These are phyloP conservation scores for Acipenser transmontanus DNA, from an alignment of 2,797 vertebrate genomes.

Conservation along the genomic window DNA sequence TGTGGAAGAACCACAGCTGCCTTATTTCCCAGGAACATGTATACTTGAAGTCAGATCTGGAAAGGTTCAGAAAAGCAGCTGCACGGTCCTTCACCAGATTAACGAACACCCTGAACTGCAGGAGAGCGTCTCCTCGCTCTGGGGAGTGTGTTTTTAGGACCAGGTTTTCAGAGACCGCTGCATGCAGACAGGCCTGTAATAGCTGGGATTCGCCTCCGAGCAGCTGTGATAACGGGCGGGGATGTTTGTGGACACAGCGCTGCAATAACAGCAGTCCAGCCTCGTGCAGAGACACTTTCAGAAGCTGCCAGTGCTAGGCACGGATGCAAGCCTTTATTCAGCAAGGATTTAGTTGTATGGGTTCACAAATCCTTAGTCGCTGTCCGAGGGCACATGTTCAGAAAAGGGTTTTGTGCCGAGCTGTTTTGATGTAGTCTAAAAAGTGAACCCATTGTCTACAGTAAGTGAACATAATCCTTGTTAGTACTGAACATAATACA, in stretches of 20 bases:
- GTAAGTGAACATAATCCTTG: too few relatives aligned
- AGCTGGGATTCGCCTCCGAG: conserved; percentile 14
- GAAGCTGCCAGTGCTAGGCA: neutral
- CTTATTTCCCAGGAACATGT: too few relatives aligned
- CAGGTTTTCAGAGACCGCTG: conserved; percentile 1
- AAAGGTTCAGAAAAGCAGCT: neutral
- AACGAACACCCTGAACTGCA: neutral
- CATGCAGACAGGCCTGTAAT: conserved; percentile 15
- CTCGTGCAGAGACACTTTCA: conserved; percentile 3
- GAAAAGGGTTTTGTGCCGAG: too few relatives aligned
- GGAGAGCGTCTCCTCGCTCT: conserved; percentile 23
- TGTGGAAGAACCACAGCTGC: too few relatives aligned
- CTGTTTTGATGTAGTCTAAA: too few relatives aligned
- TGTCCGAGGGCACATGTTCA: too few relatives aligned
- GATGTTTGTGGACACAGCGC: conserved; percentile 22
- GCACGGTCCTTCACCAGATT: neutral
- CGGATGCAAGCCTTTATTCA: neutral
- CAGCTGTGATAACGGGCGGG: conserved; percentile 18
- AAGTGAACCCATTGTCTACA: too few relatives aligned
- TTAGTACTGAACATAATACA: too few relatives aligned
- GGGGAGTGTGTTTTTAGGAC: conserved; percentile 7
- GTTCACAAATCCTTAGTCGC: neutral
- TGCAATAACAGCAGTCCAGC: conserved; percentile 26
- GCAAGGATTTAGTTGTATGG: neutral
- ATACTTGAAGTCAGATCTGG: neutral